Conservation (phyloP, 2,113 vertebrate species). For the Axis porcinus region DNA sequence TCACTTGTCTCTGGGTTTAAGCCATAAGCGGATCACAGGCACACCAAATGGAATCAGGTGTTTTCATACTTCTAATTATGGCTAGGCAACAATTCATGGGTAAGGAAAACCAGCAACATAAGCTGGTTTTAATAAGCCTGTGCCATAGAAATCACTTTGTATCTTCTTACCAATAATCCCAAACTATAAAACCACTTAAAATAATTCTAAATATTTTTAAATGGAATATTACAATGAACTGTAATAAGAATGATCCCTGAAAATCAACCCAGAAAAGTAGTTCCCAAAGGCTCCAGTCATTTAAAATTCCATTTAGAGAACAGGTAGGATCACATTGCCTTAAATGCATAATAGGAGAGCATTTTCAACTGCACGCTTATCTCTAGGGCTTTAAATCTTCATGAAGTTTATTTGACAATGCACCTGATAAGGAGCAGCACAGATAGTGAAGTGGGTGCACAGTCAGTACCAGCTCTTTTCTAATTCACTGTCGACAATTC, state of each 20-base stretch:
- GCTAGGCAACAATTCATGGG: neutral
- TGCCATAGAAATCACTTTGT: neutral
- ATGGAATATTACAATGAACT: neutral
- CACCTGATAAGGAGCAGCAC: constrained; percentile 52
- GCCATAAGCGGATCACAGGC: neutral
- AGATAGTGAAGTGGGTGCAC: neutral
- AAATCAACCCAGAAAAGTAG: constrained; percentile 55
- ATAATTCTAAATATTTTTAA: constrained; percentile 6
- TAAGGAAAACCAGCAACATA: neutral
- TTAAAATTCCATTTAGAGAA: constrained; percentile 63
- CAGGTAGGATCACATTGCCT: constrained; percentile 50
- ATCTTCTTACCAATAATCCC: neutral
- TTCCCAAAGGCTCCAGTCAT: neutral
- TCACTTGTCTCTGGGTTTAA: neutral
- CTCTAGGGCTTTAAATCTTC: constrained; percentile 50
- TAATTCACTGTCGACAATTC: neutral
- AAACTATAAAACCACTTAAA: constrained; percentile 10
- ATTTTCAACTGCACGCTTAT: constrained; percentile 59
- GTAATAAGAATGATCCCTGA: constrained; percentile 33
- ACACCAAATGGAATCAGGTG: neutral
- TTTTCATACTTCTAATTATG: neutral
- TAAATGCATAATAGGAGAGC: constrained; percentile 57
- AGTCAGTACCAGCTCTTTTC: neutral
- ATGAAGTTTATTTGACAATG: constrained; percentile 34
- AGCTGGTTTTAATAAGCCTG: neutral